Base-by-base conservation (phyloP, 64 coral and sea anemone genomes). In the Stichodactyla mertensii region DNA sequence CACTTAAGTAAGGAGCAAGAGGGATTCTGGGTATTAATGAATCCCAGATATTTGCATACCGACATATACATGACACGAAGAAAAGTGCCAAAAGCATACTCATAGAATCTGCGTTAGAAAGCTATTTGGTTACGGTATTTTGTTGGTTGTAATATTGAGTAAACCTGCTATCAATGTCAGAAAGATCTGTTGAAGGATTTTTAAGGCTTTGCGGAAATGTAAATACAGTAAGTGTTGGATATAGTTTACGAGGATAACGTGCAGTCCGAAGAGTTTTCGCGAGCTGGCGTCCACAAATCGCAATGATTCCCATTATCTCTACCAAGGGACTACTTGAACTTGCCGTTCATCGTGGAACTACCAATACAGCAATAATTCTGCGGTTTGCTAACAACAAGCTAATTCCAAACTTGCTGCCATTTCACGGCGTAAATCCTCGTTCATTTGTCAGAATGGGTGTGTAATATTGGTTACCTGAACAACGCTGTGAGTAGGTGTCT, bases 271-370 rank as follows among this genome's bases (percentile, higher is more conserved):
- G 28, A 31, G 28, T 31, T 31, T 31, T 31, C 28, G 28, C 28
- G 28, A 31, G 0, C 28, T 31, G 28, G 28, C 28, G 28, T 31
- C 28, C 28, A 31, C 28, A 1, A 31, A 31, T 31, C 28, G 1
- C 28, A 31, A 31, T 31, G 28, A 31, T 31, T 31, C 28, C 28
- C 28, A 31, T 31, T 31, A 31, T 31, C 28, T 31, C 28, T 31
- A 89, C 77, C 10, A 88, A 93, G 18, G 87, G 88, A 7, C 67
- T 89, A 23, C 53, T 93, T 13, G 92, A 87, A 16, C 10, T 93
- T 87, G 87, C 83, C 11, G 28, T 93, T 23, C 88, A 89, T 77
- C 27, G 64, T 26, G 58, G 92, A 26, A 85, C 89, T 52, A 82
- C 84, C 58, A 62, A 93, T 71, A 88, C 56, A 23, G 92, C 27